A percentile compares a stretch with the other conserved stretches of the same genome.
phyloP scores from a whole-genome alignment of 2,797 vertebrate genomes.

The Chaunax sp. region DNA sequence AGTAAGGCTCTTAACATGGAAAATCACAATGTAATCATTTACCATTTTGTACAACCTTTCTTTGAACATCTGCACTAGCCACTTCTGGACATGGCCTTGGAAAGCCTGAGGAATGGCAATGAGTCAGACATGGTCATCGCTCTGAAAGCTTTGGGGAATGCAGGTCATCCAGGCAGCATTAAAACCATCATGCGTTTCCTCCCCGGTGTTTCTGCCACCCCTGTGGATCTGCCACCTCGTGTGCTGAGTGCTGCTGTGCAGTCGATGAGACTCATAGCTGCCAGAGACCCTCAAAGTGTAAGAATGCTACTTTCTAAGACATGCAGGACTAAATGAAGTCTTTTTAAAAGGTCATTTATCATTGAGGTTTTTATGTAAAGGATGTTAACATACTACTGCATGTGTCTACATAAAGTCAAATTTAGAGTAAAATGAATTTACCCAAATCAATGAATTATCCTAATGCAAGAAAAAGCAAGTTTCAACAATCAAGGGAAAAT shows the following conservation, averaged over 20 bases:
- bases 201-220: slow-evolving; percentile 78
- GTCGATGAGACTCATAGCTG: slow-evolving; percentile 85
- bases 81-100: slow-evolving; percentile 83
- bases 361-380: too few species aligned
- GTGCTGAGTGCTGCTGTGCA: slow-evolving; percentile 85
- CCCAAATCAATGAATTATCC: neutral
- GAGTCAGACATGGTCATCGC: slow-evolving; percentile 83
- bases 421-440: neutral
- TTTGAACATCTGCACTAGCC: slow-evolving; percentile 73
- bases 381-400: too few species aligned
- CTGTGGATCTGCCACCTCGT: slow-evolving; percentile 72
- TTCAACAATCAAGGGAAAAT: neutral
- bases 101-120: slow-evolving; percentile 74
- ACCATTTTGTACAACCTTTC: neutral
- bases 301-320: slow-evolving; percentile 43
- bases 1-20: neutral
- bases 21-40: neutral
- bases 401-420: neutral
- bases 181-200: slow-evolving; percentile 89
- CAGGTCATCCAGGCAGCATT: slow-evolving; percentile 86
- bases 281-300: slow-evolving; percentile 85
- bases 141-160: slow-evolving; percentile 89
- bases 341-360: too few species aligned
- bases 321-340: neutral
- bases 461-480: too few species aligned